phyloP scores from a whole-genome alignment of 2,888 invertebrate species.

The Agrotis exclamationis region DNA sequence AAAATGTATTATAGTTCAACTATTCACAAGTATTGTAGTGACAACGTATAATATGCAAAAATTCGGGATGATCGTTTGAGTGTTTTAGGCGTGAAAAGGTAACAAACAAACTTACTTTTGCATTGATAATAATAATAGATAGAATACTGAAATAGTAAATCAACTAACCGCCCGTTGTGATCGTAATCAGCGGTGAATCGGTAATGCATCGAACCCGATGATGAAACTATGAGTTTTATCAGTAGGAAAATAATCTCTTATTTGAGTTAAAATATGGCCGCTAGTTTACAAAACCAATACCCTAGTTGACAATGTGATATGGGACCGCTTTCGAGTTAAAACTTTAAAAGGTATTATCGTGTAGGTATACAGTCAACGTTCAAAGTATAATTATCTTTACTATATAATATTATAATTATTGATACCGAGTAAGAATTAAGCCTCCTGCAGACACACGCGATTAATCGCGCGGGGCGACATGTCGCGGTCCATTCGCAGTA shows the following conservation, averaged over 20 bases:
- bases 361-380: background rate
- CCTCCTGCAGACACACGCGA: too few relatives aligned
- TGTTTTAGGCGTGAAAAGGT: too few relatives aligned
- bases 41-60: too few relatives aligned
- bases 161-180: background rate
- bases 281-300: conserved; percentile 2
- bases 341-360: background rate
- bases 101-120: too few relatives aligned
- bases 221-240: conserved; percentile 8
- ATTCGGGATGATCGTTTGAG: too few relatives aligned
- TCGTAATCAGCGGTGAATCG: background rate
- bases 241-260: conserved; percentile 16
- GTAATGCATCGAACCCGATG: background rate
- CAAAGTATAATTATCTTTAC: background rate
- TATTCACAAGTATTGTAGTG: too few relatives aligned
- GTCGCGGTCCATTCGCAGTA: too few relatives aligned
- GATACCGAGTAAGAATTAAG: too few relatives aligned
- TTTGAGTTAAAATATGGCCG: conserved; percentile 2
- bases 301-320: conserved; percentile 9
- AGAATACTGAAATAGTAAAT: too few relatives aligned
- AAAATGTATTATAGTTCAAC: too few relatives aligned
- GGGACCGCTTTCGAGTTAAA: background rate
- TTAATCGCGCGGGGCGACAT: too few relatives aligned
- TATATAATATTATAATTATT: background rate
- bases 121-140: too few relatives aligned